Evolutionary conservation across 2,797 vertebrate genomes (phyloP), one percentile per base, ranked within the genome.

Genomic region (Acanthis flammea): DNA sequence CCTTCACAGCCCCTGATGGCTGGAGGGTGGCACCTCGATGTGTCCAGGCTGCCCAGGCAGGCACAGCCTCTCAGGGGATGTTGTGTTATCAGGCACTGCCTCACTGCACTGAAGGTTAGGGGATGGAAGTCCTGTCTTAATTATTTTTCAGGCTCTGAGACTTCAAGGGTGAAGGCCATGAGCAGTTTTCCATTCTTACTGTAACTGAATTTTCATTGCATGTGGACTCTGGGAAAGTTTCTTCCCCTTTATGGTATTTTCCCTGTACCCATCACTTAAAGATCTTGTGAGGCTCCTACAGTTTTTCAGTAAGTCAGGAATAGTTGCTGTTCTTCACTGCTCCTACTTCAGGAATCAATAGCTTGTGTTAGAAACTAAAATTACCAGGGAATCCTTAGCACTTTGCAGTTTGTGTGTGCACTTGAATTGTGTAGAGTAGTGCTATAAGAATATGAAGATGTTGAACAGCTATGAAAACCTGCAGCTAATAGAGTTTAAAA

Each of bases 401-500:
- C 62, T 76, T 30, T 30, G 73, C 55, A 77, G 73, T 45, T 33
- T 48, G 24, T 50, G 55, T 57, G 18, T 80, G 68, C 66, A 65
- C 16, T 37, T 63, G 37, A 41, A 63, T 76, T 86, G 61, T 80
- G 9, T 61, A 60, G 74, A 51, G 45, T 68, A 27, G 44, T 45
- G 47, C 68, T 70, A 1, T 78, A 79, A 62, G 76, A 81, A 78
- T 90, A 93, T 92, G 93, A 92, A 95, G 94, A 97, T 92, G 84
- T 85, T 80, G 90, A 92, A 72, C 81, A 94, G 80, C 79, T 82
- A 74, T 60, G 57, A 80, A 93, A 96, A 73, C 66, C 75, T 66
- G 58, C 80, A 96, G 90, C 88, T 95, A 92, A 95, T 77, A 78
- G 80, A 80, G 80, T 96, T 97, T 96, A 96, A 96, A 95, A 96